Percentiles rank a stretch among this genome's conserved stretches.
These are phyloP conservation scores for Elachura formosa DNA, from an alignment of 2,113 vertebrate species.

Conservation along the genomic window DNA sequence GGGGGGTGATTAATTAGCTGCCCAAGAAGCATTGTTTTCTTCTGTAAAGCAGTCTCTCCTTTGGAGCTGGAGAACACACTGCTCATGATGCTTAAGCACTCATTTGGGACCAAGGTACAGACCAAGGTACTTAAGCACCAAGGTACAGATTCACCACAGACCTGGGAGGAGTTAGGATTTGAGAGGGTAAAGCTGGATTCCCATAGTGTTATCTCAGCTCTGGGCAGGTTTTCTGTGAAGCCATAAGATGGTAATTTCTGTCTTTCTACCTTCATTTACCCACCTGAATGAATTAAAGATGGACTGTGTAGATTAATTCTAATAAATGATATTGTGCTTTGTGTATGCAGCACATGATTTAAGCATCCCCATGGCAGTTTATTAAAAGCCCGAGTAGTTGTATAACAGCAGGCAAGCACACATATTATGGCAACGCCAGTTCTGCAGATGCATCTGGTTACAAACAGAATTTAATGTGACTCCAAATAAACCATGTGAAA, in stretches of 20 bases:
- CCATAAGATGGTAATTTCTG: neutral
- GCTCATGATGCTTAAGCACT: neutral
- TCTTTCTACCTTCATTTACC: neutral
- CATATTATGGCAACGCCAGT: neutral
- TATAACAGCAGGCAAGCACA: neutral
- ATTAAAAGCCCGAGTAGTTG: neutral
- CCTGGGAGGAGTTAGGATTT: neutral
- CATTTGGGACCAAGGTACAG: neutral
- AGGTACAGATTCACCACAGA: neutral
- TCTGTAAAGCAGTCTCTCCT: neutral
- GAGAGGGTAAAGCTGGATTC: neutral
- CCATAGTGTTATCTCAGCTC: neutral
- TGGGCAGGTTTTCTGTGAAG: neutral
- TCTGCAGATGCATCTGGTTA: neutral
- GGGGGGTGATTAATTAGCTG: neutral
- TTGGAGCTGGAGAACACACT: neutral
- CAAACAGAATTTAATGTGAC: constrained; percentile 14
- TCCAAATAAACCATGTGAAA: constrained; percentile 29
- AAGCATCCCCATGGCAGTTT: neutral
- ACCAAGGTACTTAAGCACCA: accelerated
- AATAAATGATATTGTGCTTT: neutral
- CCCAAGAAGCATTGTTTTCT: neutral
- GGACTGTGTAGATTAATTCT: neutral
- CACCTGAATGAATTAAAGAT: neutral
- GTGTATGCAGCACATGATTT: neutral